Base-by-base conservation (phyloP, 2,888 invertebrate species). In the Napeogenes inachia region DNA sequence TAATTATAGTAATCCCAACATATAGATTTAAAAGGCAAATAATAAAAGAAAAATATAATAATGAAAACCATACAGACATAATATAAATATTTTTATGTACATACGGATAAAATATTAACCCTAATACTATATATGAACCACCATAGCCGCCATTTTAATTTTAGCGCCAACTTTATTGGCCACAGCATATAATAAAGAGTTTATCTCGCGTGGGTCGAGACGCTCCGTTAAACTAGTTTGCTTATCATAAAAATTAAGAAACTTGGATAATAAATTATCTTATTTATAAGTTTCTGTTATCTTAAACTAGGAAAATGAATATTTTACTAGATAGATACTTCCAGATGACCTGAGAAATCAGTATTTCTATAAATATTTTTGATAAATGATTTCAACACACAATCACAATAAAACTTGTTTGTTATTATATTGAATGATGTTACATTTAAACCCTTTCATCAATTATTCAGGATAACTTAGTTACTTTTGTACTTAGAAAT, bases 101-200 rank as follows among this genome's bases (percentile, higher is more conserved):
- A 56, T 50, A 55, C 10, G 21, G 42, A 50, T 13, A 56, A 45
- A 38, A 42, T 45, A n/a, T 56, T 59, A 56, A 56, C 42, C 42
- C 42, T 42, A 42, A 42, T 10, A 10, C 42, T 12, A 42, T 42
- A 42, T 42, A 10, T 42, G 42, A 42, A 42, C 8, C 42, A 42
- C 42, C 35, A 45, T 10, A 45, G 21, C 35, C 32, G 47, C 21
- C 35, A n/a, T 59, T 53, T 62, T 56, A 62, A 62, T 56, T 59
- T 57, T 33, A 50, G 33, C 56, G 56, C 47, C 45, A 59, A 50
- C 32, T 62, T 62, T 62, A 62, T 62, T 59, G 35, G 62, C 46
- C 33, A 46, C 45, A 58, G 57, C 46, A 55, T 35, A 56, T 56
- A 61, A 61, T 56, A 61, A 57, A 57, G 57, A 53, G n/a, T 42